These are phyloP conservation scores for Plectropomus leopardus DNA, from an alignment of 2,113 vertebrate species.

Conservation along the genomic window DNA sequence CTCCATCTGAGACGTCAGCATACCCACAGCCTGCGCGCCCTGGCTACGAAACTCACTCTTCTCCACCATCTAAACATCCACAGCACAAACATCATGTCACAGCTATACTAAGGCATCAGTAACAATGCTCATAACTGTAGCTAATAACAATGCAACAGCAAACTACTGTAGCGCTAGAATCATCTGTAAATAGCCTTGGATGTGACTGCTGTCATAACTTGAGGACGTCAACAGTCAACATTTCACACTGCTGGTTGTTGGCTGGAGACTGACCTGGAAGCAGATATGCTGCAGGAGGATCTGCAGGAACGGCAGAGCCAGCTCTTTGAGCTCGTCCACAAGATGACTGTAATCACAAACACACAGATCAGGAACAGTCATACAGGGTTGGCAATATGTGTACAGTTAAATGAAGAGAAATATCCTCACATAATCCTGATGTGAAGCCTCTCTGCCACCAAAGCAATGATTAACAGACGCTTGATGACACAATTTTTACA, in stretches of 20 bases:
- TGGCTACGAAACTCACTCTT: conserved; percentile 90
- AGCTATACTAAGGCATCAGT: not conserved
- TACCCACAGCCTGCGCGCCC: conserved; percentile 88
- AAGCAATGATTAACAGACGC: not conserved
- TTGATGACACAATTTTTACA: not conserved
- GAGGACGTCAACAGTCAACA: not conserved
- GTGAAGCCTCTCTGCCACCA: not conserved
- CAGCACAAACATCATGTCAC: not conserved
- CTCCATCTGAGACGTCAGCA: conserved; percentile 85
- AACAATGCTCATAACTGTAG: too few species aligned
- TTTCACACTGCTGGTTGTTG: not conserved
- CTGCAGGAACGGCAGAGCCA: conserved; percentile 84
- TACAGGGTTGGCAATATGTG: not conserved
- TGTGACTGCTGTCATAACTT: not conserved
- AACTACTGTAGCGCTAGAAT: not conserved
- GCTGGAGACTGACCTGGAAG: conserved; percentile 86
- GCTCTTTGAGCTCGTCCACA: conserved; percentile 88
- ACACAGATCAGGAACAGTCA: not conserved
- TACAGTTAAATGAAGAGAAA: not conserved
- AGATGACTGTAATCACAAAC: conserved; percentile 82
- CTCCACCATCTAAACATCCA: conserved; percentile 90
- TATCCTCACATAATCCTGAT: not conserved
- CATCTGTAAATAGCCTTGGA: not conserved
- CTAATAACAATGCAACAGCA: not conserved
- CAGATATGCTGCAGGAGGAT: conserved; percentile 94